phyloP scores from a whole-genome alignment of 2,888 invertebrate genomes.

The Drosophila formosana region DNA sequence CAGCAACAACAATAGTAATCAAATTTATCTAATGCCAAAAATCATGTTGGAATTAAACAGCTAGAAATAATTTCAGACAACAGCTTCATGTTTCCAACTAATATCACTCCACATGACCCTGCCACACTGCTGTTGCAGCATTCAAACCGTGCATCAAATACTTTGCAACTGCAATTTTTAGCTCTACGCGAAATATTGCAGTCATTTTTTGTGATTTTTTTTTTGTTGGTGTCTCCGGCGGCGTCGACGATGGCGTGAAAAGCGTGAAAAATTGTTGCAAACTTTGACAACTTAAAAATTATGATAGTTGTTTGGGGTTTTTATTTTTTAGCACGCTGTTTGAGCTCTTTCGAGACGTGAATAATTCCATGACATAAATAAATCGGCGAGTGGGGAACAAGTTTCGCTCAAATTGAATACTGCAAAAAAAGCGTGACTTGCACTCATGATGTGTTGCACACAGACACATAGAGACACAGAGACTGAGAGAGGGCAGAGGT shows the following conservation, averaged over 20 bases:
- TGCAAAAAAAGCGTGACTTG: constrained; percentile 40
- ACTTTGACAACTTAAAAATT: constrained; percentile 72
- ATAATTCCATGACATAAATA: constrained; percentile 73
- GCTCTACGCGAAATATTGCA: constrained; percentile 43
- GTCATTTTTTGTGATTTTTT: constrained; percentile 47
- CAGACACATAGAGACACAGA: background rate
- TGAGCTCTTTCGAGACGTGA: constrained; percentile 39
- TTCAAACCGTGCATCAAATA: constrained; percentile 9
- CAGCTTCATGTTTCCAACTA: constrained; percentile 46
- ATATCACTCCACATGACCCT: constrained; percentile 16
- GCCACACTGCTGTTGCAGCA: background rate
- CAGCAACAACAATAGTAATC: constrained; percentile 51
- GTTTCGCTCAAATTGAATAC: constrained; percentile 58
- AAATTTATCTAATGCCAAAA: constrained; percentile 67
- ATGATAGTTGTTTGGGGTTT: constrained; percentile 54
- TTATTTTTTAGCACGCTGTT: constrained; percentile 22
- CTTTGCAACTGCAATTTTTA: constrained; percentile 57
- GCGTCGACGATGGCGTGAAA: constrained; percentile 37
- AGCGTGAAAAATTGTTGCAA: constrained; percentile 77
- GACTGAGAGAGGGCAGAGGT: background rate
- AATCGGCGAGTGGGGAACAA: constrained; percentile 50
- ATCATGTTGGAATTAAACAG: constrained; percentile 63
- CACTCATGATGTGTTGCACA: constrained; percentile 5
- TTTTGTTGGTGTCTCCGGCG: constrained; percentile 14
- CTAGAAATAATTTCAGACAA: constrained; percentile 29